Evolutionary conservation across 37 sponge, comb jelly and placozoan genomes (phyloP), one percentile per base, ranked within the genome.

Genomic region (Aplysina aerophoba): DNA sequence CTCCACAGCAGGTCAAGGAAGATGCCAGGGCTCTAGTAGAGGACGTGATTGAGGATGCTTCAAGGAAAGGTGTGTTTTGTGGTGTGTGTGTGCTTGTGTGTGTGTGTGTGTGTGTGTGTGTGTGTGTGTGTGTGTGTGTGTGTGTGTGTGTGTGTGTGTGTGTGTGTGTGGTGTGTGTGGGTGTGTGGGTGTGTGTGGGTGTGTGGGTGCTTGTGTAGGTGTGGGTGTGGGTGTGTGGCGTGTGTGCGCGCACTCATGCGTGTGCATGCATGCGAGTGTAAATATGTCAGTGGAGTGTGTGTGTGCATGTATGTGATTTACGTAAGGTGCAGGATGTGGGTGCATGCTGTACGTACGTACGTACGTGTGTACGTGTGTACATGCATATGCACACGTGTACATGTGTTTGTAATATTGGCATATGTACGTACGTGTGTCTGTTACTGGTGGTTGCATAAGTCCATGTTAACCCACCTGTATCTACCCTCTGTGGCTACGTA

Each of bases 51-150:
- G 78, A 75, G 20, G 53, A 75, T 24, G 78, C 78, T 22, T 36
- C 78, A 1, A 75, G 41, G 78, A 75, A 39, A 75, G 54, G 78
- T 75, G 71, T 65, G 66, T 65, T 25, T 65, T 25, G 22, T 25
- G 22, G 66, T 65, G 66, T 65, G 66, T 65, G 22, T 65, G 66
- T 65, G 66, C 27, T 25, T 65, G 66, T 65, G 66, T 65, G 66
- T 65, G 66, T 65, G 66, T 65, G 66, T 65, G 22, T 65, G 66
- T 65, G 22, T 65, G 66, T 65, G 22, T 16, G 66, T 69, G 71
- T 69, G 71, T 69, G 71, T 69, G 71, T 69, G 71, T 69, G 71
- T 69, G 71, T 69, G 71, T 69, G 71, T 69, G 71, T 69, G 34
- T 30, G 71, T 69, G 71, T 69, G 71, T 27, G 71, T 69, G 71